A percentile compares a stretch with the other conserved stretches of the same genome.
phyloP scores from a whole-genome alignment of 2,888 invertebrate genomes.

The Buathra laborator region DNA sequence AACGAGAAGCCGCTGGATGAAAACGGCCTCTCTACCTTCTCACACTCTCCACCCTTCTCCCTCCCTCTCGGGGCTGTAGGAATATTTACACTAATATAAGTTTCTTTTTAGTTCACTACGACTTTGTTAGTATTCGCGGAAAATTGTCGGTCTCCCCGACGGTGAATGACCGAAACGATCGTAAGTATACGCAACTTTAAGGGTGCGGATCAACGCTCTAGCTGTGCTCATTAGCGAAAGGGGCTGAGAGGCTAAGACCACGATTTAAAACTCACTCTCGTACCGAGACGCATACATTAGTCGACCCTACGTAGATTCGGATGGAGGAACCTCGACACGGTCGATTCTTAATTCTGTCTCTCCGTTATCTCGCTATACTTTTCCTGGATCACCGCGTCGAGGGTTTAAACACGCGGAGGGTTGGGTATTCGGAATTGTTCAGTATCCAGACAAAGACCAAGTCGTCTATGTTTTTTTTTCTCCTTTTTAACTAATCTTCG shows the following conservation, averaged over 20 bases:
- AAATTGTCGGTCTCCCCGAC: slow-evolving; percentile 14
- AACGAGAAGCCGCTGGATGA: slow-evolving; percentile 60
- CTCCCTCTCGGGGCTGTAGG: slow-evolving; percentile 14
- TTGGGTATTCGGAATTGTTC: slow-evolving; percentile 39
- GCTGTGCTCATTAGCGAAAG: slow-evolving; percentile 63
- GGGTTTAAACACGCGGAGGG: slow-evolving; percentile 53
- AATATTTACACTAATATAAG: slow-evolving; percentile 46
- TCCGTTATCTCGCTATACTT: slow-evolving; percentile 49
- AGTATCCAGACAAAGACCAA: slow-evolving; percentile 1
- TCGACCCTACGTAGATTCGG: slow-evolving; percentile 66
- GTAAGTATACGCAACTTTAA: slow-evolving; percentile 27
- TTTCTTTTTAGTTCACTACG: slow-evolving; percentile 26
- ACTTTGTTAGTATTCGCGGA: slow-evolving; percentile 8
- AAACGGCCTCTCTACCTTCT: slow-evolving; percentile 40
- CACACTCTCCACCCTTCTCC: neutral
- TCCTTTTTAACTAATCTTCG: neutral
- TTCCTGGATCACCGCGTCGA: slow-evolving; percentile 35
- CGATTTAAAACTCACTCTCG: slow-evolving; percentile 68
- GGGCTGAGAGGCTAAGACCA: slow-evolving; percentile 57
- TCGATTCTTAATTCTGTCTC: slow-evolving; percentile 79
- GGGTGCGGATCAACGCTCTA: slow-evolving; percentile 40
- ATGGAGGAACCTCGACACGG: slow-evolving; percentile 55
- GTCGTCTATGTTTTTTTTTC: neutral
- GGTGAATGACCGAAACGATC: slow-evolving; percentile 51
- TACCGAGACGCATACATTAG: slow-evolving; percentile 78